Conservation (phyloP, 1,140 invertebrate species). For the Gryllus bimaculatus region DNA sequence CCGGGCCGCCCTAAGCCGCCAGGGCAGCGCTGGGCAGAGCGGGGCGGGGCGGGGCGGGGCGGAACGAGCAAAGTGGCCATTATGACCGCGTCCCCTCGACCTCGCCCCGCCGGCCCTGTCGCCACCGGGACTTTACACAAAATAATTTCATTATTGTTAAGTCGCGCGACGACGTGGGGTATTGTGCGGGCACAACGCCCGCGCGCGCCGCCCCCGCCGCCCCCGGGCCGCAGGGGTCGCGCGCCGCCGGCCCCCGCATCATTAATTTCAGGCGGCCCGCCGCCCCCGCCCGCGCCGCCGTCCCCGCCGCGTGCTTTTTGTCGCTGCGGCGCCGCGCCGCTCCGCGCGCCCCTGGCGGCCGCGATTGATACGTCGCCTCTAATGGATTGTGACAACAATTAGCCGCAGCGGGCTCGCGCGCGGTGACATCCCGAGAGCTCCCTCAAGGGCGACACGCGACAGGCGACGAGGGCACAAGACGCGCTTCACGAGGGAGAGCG, state of each 20-base stretch:
- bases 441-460: not conserved
- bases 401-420: not conserved
- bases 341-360: not conserved
- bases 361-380: not conserved
- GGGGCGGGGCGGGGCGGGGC: no score
- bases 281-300: no score
- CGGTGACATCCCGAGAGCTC: not conserved
- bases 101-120: not conserved
- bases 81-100: not conserved
- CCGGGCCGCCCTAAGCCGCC: no score
- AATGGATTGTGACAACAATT: conserved; percentile 5
- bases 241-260: not conserved
- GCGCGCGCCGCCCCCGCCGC: no score
- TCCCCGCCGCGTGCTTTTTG: not conserved
- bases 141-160: conserved; percentile 6
- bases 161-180: not conserved
- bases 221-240: not conserved
- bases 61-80: not conserved
- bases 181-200: not conserved
- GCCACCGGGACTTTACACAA: not conserved
- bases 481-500: not conserved
- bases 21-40: no score
- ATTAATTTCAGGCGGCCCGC: not conserved
- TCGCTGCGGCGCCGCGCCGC: not conserved
- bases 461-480: not conserved